A percentile compares a stretch with the other conserved stretches of the same genome.
Conservation (phyloP, 2,888 invertebrate genomes). For the Phragmatobia fuliginosa region DNA sequence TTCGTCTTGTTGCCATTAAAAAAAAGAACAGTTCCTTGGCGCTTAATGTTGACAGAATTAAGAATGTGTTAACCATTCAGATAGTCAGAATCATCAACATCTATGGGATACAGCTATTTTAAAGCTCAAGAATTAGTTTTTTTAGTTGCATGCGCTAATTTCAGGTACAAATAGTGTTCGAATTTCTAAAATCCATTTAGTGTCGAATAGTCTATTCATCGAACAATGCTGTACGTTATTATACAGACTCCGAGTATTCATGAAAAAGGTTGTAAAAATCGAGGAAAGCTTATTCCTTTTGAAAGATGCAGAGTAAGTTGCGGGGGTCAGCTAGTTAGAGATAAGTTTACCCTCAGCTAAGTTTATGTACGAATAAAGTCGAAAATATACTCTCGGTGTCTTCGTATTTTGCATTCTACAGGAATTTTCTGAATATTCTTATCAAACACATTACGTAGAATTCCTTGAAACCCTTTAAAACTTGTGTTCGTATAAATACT, state of each 20-base stretch:
- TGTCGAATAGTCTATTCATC: not conserved
- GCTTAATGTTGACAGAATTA: not conserved
- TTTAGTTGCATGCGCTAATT: too few relatives aligned
- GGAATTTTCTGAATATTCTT: not conserved
- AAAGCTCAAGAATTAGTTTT: too few relatives aligned
- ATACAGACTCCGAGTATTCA: not conserved
- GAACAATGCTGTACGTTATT: not conserved
- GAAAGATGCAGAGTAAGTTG: not conserved
- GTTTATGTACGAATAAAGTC: not conserved
- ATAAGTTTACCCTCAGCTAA: not conserved
- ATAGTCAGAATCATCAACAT: too few relatives aligned
- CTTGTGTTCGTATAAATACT: not conserved
- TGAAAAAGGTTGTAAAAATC: not conserved
- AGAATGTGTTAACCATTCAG: not conserved
- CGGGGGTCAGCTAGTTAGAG: not conserved
- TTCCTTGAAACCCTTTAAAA: not conserved
- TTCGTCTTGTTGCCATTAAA: not conserved
- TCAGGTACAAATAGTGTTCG: too few relatives aligned
- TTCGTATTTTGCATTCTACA: not conserved
- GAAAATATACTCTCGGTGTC: not conserved
- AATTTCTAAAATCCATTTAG: not conserved
- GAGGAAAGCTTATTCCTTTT: not conserved
- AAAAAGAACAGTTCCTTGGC: not conserved
- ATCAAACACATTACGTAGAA: not conserved
- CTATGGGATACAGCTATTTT: too few relatives aligned